Base-by-base conservation (phyloP, 2,113 vertebrate genomes). In the Andinoacara biseriatus region DNA sequence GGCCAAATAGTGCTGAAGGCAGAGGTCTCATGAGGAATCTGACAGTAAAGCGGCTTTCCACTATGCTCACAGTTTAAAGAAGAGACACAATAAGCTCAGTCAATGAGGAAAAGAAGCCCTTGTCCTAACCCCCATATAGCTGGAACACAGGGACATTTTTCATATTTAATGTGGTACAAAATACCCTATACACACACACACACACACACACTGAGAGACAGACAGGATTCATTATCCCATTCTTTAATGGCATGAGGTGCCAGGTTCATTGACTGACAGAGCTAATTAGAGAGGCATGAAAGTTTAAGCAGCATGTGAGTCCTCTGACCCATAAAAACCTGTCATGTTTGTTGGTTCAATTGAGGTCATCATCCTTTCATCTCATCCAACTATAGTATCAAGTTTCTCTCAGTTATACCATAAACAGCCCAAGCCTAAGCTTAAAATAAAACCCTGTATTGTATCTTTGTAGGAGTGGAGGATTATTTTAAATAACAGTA, bases 21-120 rank as follows among this genome's bases (percentile, higher is more conserved):
- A 91, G 92, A 93, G 82, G 89, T 91, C 89, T 57, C 90, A 95
- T 95, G 95, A 90, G 94, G 94, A 95, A 95, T 95, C 93, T 94
- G 89, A 92, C 95, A 93, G 92, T 54, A 29, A 90, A 90, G 76
- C 81, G 80, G 35, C 69, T 89, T 82, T 78, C 86, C 82, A 76
- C 76, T 60, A 57, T 65, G 43, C 74, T 74, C 60, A 84, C 63
- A 83, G 83, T 87, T 89, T 92, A 85, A 92, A 91, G 83, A 87
- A 83, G 81, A 86, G 33, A 40, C 82, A 92, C 90, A 93, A 91
- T 89, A 86, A 91, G 80, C 83, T 89, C 90, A 91, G 91, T 93
- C 91, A 91, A 88, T 26, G 26, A 87, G 86, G 90, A 90, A 88
- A 81, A 83, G 58, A 56, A 78, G 46, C 20, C 13, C 79, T 57